Evolutionary conservation across 2,113 vertebrate genomes (phyloP), one percentile per base, ranked within the genome.

Genomic region (Pao palembangensis): DNA sequence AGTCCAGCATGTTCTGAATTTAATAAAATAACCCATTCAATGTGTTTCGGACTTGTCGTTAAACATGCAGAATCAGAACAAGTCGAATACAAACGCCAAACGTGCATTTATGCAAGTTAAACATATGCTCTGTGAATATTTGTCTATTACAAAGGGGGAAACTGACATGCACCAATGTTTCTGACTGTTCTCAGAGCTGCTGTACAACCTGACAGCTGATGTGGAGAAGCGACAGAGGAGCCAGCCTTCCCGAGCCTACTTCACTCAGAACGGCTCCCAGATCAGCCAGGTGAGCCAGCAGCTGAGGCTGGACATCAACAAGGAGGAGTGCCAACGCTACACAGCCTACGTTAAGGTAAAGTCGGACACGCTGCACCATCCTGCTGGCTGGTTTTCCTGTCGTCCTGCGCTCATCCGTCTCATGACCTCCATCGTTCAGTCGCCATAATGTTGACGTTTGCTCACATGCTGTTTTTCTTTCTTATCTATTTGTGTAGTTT

Each of bases 201-300:
- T 92, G 78, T 99, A 97, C 46, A 90, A 95, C 82, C 83, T 99
- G 82, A 96, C 93, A 0, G 94, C 96, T 31, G 97, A 99, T 73
- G 92, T 92, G 76, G 88, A 90, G 51, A 98, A 97, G 76, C 93
- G 95, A 67, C 92, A 93, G 76, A 95, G 92, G 79, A 88, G 88
- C 67, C 91, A 94, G 67, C 86, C 92, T 4, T 88, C 93, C 34
- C 82, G 97, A 64, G 91, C 96, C 74, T 95, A 94, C 79, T 94
- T 99, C 59, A 80, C 91, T 60, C 84, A 92, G 56, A 90, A 88
- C 47, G 94, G 93, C 78, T 95, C 97, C 80, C 88, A 94, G 23
- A 74, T 67, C 44, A 92, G 88, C 47, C 92, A 93, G 64, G 80
- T 97, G 65, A 87, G 89, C 42, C 92, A 95, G 66, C 89, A 84